Conservation (phyloP, 2,888 invertebrate genomes). For the Lasioglossum vierecki region DNA sequence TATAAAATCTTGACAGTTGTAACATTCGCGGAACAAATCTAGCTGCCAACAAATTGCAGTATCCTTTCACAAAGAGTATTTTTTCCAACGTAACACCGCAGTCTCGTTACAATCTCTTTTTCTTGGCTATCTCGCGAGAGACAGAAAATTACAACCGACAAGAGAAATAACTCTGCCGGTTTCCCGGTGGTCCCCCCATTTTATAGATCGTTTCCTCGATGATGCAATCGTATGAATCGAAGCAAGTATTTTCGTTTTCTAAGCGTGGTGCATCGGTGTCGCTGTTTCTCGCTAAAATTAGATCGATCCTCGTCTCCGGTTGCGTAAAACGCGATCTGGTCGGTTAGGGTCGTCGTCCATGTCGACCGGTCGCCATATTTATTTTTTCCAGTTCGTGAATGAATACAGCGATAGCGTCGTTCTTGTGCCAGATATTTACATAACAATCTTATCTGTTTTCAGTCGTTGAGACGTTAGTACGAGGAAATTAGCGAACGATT, state of each 20-base stretch:
- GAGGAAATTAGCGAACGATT: constrained; percentile 67
- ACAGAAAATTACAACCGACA: not conserved
- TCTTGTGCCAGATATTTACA: constrained; percentile 64
- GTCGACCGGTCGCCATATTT: not conserved
- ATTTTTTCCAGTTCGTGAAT: constrained; percentile 28
- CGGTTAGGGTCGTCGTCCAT: constrained; percentile 3
- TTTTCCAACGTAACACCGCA: not conserved
- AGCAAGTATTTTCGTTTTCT: not conserved
- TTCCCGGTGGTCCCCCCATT: not conserved
- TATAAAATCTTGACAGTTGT: not conserved
- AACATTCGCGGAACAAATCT: not conserved
- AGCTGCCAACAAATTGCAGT: not conserved
- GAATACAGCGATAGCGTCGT: constrained; percentile 58
- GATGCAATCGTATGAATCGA: constrained; percentile 4
- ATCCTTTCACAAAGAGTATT: not conserved
- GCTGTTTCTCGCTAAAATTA: constrained; percentile 35
- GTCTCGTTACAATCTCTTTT: not conserved
- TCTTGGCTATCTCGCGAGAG: not conserved
- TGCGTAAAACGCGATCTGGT: constrained; percentile 48
- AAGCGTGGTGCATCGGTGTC: constrained; percentile 10
- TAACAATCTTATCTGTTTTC: constrained; percentile 67
- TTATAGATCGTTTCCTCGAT: not conserved
- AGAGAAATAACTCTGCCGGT: not conserved
- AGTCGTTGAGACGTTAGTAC: constrained; percentile 45
- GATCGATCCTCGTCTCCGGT: constrained; percentile 34